phyloP scores from a whole-genome alignment of 2,888 invertebrate genomes.

The Chaetogeoica ovagalla region DNA sequence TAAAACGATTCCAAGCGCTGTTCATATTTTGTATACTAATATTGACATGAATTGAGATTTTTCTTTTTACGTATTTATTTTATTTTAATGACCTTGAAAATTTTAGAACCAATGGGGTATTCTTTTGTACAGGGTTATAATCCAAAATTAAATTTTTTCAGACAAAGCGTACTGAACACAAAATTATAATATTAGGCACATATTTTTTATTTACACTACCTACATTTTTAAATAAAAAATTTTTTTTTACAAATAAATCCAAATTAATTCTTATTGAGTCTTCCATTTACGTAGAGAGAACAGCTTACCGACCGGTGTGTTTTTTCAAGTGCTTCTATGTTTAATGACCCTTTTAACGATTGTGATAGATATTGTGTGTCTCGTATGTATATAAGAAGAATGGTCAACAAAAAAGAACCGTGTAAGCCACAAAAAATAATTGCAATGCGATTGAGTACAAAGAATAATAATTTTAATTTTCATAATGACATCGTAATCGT shows the following conservation, averaged over 20 bases:
- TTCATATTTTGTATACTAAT: constrained; percentile 21
- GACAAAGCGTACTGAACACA: background rate
- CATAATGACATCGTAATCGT: no score
- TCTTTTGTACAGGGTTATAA: constrained; percentile 8
- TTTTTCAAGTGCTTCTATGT: background rate
- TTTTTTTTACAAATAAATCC: constrained; percentile 1
- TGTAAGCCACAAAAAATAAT: no score
- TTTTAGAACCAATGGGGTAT: background rate
- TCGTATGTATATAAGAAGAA: background rate
- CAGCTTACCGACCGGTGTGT: background rate
- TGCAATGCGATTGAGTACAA: no score
- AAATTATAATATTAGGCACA: background rate
- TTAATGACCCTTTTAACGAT: background rate
- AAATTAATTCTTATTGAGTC: constrained; percentile 9
- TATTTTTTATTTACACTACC: background rate
- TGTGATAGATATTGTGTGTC: constrained; percentile 30
- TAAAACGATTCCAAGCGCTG: constrained; percentile 25
- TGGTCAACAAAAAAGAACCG: no score
- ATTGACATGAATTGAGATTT: constrained; percentile 14
- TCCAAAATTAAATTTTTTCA: constrained; percentile 13
- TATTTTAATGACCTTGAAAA: background rate
- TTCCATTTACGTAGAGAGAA: constrained; percentile 12
- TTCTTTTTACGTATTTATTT: constrained; percentile 1
- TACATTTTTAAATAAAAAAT: constrained; percentile 1
- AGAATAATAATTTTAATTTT: no score